Conservation (phyloP, 2,888 invertebrate genomes). For the Pristionchus arcanus region DNA sequence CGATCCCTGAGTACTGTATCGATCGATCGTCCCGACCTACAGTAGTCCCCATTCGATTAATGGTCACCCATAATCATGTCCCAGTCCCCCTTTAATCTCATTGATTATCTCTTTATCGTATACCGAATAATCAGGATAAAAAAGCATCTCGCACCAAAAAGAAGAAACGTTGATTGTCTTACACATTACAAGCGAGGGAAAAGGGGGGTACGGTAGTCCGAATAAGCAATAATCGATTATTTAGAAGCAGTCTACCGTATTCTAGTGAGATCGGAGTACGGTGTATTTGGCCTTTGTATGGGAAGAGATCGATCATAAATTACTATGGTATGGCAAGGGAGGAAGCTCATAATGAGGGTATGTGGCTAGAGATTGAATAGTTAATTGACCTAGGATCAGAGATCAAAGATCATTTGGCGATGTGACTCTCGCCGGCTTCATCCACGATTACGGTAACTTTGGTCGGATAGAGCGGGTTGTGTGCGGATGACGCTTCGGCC, state of each 20-base stretch:
- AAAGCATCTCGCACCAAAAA: slow-evolving; percentile 36
- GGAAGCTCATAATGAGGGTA: background rate
- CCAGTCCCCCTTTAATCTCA: background rate
- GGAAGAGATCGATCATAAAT: slow-evolving; percentile 24
- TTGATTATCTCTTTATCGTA: slow-evolving; percentile 42
- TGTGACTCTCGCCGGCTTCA: slow-evolving; percentile 53
- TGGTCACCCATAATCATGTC: slow-evolving; percentile 3
- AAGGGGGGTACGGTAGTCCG: background rate
- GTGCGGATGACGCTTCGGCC: background rate
- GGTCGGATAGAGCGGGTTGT: slow-evolving; percentile 4
- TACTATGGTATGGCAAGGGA: slow-evolving; percentile 16
- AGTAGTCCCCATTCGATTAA: background rate
- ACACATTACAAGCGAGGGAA: slow-evolving; percentile 6
- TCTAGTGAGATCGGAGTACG: background rate
- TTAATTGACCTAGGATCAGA: background rate
- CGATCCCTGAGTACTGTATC: background rate
- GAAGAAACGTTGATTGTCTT: background rate
- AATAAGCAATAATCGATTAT: background rate
- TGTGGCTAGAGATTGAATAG: background rate
- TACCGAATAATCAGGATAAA: slow-evolving; percentile 22
- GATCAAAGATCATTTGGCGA: slow-evolving; percentile 43
- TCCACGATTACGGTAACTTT: slow-evolving; percentile 53
- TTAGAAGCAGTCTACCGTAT: background rate
- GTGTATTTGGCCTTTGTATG: background rate
- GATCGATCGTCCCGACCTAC: background rate